Evolutionary conservation across 2,113 vertebrate genomes (phyloP), one percentile per base, ranked within the genome.

Genomic region (Cettia cetti): DNA sequence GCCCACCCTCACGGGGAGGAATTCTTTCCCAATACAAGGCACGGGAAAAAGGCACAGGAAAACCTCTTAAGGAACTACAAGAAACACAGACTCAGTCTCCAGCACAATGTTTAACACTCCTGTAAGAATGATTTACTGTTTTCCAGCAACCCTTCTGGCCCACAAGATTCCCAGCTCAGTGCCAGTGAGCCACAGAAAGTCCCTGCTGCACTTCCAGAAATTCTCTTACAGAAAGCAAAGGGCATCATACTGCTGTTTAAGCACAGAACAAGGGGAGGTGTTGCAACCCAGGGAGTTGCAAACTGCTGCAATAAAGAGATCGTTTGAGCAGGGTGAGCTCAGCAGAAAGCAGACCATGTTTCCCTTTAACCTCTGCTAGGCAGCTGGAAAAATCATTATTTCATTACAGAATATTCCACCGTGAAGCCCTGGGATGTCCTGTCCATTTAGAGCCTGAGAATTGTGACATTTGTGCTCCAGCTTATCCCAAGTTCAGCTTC

Each of bases 391-490:
- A 45, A 35, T 31, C 6, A 1, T 19, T 27, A 4, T 18, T 42
- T 11, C 57, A 24, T 71, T 33, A 42, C 10, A 26, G 30, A 39
- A 9, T 3, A 52, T 10, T 22, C 42, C 54, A 30, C 0, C 3
- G 0, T 4, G 37, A 23, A 57, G 28, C 33, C 45, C 27, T 4
- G 15, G 0, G 6, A 26, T 39, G 42, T n/a, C 28, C 12, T 17
- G 57, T 0, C 53, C 26, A 0, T 20, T 35, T 13, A 1, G 16
- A 68, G 33, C 44, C 65, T 0, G 3, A 9, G 33, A 42, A 66
- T 1, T 4, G 0, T 0, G 0, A 8, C 22, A 21, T 24, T 11
- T 18, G 1, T 6, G 39, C 57, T 16, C 5, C 13, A 9, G 0
- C 19, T 42, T 4, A 18, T 18, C 13, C 17, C 15, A 3, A 21